Evolutionary conservation across 1,140 invertebrate genomes (phyloP).

Genomic region (Apis laboriosa): DNA sequence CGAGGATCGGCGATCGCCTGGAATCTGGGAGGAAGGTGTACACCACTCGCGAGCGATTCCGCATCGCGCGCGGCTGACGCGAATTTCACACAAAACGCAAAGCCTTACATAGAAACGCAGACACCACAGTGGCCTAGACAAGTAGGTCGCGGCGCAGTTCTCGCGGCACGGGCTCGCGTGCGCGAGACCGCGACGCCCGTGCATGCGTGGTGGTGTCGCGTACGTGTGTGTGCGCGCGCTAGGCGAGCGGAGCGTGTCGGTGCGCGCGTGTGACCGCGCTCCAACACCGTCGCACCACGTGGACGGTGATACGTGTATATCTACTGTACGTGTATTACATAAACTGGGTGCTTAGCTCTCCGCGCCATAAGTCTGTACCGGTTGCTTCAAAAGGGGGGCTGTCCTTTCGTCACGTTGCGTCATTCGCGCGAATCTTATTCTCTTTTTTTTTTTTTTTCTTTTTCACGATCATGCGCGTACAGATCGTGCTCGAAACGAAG

Average conservation of each 20-base stretch:
- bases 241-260: slow-evolving; percentile 4
- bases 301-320: slow-evolving; percentile 11
- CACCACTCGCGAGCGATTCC: slow-evolving; percentile 28
- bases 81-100: slow-evolving; percentile 65
- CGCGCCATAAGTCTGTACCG: slow-evolving; percentile 42
- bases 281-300: not conserved
- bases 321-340: slow-evolving; percentile 59
- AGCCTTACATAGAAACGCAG: slow-evolving; percentile 70
- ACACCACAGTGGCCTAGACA: slow-evolving; percentile 77
- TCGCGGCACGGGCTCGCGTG: slow-evolving; percentile 62
- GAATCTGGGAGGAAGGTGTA: slow-evolving; percentile 37
- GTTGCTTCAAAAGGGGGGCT: not conserved
- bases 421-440: no score
- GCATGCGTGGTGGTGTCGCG: not conserved
- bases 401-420: not conserved
- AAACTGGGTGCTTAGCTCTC: slow-evolving; percentile 58
- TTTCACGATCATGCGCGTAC: no score
- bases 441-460: no score
- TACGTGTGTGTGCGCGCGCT: not conserved
- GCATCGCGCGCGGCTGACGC: slow-evolving; percentile 33
- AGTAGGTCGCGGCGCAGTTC: slow-evolving; percentile 77
- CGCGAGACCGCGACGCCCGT: slow-evolving; percentile 51
- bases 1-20: slow-evolving; percentile 36
- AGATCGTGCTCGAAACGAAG: not conserved
- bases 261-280: slow-evolving; percentile 4